Base-by-base conservation (phyloP, 2,888 invertebrate species). In the Scaptodrosophila latifasciaeformis region DNA sequence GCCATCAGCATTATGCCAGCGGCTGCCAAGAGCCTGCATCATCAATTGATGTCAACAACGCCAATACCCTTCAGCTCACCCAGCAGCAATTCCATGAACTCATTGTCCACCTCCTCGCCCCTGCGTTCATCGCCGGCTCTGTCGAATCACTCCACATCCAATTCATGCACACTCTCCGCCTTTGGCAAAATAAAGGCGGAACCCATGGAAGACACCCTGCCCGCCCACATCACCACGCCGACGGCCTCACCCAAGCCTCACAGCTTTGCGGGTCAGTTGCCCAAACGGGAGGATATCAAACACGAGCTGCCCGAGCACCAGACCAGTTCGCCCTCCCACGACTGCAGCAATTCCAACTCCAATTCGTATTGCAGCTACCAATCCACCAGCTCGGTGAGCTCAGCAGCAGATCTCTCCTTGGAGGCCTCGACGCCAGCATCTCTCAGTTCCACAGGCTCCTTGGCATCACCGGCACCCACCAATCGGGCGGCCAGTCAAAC, bases 361-460 rank as follows among this genome's bases (percentile, higher is more conserved):
- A 75, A 81, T 43, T 75, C 76, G 18, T 69, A 27, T 60, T 59
- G 47, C 58, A 56, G 50, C 37, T 67, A 66, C 53, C 81, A n/a
- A n/a, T n/a, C n/a, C n/a, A 24, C 82, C 29, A 82, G 78, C 50
- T 82, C 81, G 12, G 77, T 82, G 3, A 74, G 82, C 45, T 84
- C 84, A 5, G 84, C 83, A 1, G 83, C 83, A 2, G 83, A 83
- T 78, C 67, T 83, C 24, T 82, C 83, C 5, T 58, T 85, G 56
- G 79, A 88, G 66, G 82, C 88, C 40, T 87, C 88, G 60, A 83
- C 83, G 7, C 81, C 84, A 0, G 78, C 83, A 1, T 89, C 71
- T 82, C 87, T 78, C 81, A 88, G 61, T 76, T 87, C 67, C 85
- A 87, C 54, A 77, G 88, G 45, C 85, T 88, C 84, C 78, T 88